Conservation (phyloP, 2,797 vertebrate genomes). For the Gephyroberyx darwinii region DNA sequence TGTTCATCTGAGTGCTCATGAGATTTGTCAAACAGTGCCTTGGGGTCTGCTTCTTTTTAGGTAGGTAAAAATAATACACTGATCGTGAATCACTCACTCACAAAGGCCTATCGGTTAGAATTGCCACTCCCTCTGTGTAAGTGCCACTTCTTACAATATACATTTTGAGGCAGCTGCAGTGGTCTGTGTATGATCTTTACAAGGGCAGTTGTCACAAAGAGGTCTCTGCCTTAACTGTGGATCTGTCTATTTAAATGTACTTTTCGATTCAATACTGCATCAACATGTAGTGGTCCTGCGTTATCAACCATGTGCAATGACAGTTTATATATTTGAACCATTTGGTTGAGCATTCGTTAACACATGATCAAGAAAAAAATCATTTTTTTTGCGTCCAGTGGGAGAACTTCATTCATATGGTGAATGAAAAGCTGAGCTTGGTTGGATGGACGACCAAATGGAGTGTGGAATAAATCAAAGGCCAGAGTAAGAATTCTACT, state of each 20-base stretch:
- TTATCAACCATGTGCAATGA: neutral
- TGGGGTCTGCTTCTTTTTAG: too few species aligned
- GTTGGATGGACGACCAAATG: constrained; percentile 12
- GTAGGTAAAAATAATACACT: too few species aligned
- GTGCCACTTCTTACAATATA: too few species aligned
- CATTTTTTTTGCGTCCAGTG: constrained; percentile 1
- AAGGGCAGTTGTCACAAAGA: neutral
- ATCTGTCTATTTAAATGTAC: neutral
- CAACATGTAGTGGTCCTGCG: neutral
- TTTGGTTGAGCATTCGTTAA: neutral
- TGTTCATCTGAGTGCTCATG: neutral
- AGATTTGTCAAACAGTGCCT: neutral
- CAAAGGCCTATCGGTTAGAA: too few species aligned
- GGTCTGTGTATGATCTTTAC: too few species aligned
- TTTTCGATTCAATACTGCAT: constrained; percentile 7
- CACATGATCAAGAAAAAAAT: constrained; percentile 19
- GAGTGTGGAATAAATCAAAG: constrained; percentile 39
- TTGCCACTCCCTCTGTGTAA: too few species aligned
- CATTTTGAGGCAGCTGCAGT: too few species aligned
- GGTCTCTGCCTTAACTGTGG: constrained; percentile 4
- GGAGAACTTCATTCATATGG: constrained; percentile 35
- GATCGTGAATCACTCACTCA: too few species aligned
- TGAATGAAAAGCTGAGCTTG: constrained; percentile 30
- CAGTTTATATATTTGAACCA: neutral
- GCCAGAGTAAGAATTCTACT: constrained; percentile 1